phyloP scores from a whole-genome alignment of 2,113 vertebrate species.

The Scomber japonicus region DNA sequence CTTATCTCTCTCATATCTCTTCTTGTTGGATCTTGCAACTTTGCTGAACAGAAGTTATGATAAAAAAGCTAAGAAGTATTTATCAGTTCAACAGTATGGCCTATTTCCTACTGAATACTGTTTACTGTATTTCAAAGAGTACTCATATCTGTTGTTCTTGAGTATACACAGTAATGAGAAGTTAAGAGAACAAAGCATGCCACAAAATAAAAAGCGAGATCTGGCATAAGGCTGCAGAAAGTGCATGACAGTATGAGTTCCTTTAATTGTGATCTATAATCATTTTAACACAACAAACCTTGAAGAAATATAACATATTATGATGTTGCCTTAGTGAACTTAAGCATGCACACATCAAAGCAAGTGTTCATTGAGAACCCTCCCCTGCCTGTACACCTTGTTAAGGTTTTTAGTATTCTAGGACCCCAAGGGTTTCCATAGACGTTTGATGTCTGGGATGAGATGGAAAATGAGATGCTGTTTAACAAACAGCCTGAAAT shows the following conservation, averaged over 20 bases:
- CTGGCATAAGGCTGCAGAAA: neutral
- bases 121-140: slow-evolving; percentile 50
- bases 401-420: slow-evolving; percentile 57
- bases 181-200: slow-evolving; percentile 46
- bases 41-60: neutral
- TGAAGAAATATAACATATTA: slow-evolving; percentile 27
- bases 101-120: neutral
- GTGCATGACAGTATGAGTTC: neutral
- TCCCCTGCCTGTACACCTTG: slow-evolving; percentile 66
- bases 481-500: slow-evolving; percentile 70
- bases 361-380: slow-evolving; percentile 57
- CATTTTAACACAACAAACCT: slow-evolving; percentile 54
- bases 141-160: slow-evolving; percentile 3
- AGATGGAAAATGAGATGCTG: slow-evolving; percentile 67
- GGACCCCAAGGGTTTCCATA: slow-evolving; percentile 55
- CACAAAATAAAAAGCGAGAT: slow-evolving; percentile 28
- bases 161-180: slow-evolving; percentile 46
- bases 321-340: slow-evolving; percentile 45
- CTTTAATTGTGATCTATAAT: slow-evolving; percentile 46
- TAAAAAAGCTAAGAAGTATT: slow-evolving; percentile 20
- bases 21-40: neutral
- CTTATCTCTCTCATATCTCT: no score
- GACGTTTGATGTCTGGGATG: slow-evolving; percentile 74
- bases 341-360: slow-evolving; percentile 69
- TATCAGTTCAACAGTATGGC: slow-evolving; percentile 8